phyloP scores from a whole-genome alignment of 2,113 vertebrate genomes.

The Trogon surrucura region DNA sequence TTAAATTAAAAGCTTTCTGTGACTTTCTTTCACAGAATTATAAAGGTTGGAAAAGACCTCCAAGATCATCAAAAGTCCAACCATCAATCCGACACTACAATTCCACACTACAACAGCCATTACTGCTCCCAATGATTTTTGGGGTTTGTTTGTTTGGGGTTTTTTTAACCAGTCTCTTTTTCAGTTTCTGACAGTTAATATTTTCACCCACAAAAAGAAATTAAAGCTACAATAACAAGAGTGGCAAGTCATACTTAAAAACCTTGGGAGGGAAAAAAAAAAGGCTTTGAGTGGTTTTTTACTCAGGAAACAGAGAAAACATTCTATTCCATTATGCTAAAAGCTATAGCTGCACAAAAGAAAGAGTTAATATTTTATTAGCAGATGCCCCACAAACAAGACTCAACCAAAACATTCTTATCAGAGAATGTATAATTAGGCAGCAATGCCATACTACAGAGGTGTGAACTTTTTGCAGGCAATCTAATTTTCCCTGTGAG shows the following conservation, averaged over 20 bases:
- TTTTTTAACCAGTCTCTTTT: not conserved
- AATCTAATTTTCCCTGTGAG: not conserved
- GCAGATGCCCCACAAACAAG: not conserved
- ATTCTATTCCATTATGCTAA: not conserved
- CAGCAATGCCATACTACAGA: not conserved
- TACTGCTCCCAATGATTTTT: not conserved
- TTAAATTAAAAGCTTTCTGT: not conserved
- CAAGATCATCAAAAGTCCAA: too few species aligned
- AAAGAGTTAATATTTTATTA: not conserved
- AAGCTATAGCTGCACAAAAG: not conserved
- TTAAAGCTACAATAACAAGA: not conserved
- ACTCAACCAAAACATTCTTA: not conserved
- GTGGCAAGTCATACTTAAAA: not conserved
- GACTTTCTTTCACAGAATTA: not conserved
- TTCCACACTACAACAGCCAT: not conserved
- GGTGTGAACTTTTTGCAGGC: not conserved
- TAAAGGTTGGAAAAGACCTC: too few species aligned
- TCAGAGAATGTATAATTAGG: not conserved
- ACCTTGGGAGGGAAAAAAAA: not conserved
- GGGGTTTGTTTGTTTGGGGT: fast-evolving
- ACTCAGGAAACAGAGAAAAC: not conserved
- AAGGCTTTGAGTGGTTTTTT: not conserved
- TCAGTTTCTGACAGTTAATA: not conserved
- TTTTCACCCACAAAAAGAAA: not conserved
- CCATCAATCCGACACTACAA: too few species aligned